phyloP scores from a whole-genome alignment of 2,113 vertebrate species.

The Apodemus speciosus region DNA sequence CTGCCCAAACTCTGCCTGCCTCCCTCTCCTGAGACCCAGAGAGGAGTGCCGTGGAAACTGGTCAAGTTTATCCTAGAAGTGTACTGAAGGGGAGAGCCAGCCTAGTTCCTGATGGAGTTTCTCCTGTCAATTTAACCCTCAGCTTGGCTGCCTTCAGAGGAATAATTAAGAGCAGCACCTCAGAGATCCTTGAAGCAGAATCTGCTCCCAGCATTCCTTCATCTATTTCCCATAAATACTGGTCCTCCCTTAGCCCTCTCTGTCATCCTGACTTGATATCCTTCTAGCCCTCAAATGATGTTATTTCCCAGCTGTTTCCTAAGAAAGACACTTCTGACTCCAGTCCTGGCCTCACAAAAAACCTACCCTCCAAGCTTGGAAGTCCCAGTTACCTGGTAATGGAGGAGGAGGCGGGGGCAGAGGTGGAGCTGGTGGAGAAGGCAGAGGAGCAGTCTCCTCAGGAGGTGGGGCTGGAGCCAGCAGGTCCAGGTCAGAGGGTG shows the following conservation, averaged over 20 bases:
- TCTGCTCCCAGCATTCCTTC: not conserved
- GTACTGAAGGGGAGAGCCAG: not conserved
- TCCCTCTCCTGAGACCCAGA: not conserved
- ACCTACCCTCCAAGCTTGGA: not conserved
- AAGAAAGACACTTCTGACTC: not conserved
- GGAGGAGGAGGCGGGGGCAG: conserved; percentile 86
- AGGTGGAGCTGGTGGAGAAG: conserved; percentile 90
- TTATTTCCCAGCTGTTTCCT: not conserved
- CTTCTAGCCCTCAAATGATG: conserved; percentile 9
- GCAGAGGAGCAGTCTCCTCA: conserved; percentile 85
- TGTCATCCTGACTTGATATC: not conserved
- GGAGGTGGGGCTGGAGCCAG: conserved; percentile 64
- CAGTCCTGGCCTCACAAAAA: not conserved
- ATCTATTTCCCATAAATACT: not conserved
- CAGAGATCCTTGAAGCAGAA: not conserved
- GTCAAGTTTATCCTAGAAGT: not conserved
- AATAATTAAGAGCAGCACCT: not conserved
- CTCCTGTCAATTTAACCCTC: not conserved
- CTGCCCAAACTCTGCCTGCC: not conserved
- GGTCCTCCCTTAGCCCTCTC: not conserved
- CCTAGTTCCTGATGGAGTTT: not conserved
- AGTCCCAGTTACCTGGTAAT: conserved; percentile 81
- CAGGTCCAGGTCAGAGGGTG: conserved; percentile 74
- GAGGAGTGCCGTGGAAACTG: not conserved
- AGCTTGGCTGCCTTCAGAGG: not conserved